Evolutionary conservation across 1,140 invertebrate genomes (phyloP).

Genomic region (Homalodisca vitripennis): DNA sequence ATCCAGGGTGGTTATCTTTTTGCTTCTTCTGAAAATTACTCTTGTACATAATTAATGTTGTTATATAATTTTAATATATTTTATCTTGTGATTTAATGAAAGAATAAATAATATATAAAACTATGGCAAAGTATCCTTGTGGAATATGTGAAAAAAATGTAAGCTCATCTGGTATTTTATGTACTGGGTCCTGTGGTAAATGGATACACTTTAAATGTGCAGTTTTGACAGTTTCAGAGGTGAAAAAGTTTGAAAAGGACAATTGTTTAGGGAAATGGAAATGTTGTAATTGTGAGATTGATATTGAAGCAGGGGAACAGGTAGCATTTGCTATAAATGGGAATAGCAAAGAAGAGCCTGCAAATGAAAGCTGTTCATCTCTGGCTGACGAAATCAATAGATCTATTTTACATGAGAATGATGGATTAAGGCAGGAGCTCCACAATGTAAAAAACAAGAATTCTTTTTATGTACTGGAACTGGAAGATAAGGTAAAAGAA

Average conservation of each 20-base stretch:
- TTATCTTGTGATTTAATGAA: too few species aligned
- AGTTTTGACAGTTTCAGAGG: background rate
- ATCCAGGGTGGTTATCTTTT: too few species aligned
- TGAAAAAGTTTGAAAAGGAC: background rate
- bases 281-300: background rate
- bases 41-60: too few species aligned
- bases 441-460: background rate
- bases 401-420: slow-evolving; percentile 1
- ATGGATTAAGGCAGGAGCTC: background rate
- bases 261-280: background rate
- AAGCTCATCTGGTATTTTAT: background rate
- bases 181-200: background rate
- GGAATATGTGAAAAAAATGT: slow-evolving; percentile 15
- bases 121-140: background rate
- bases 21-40: too few species aligned
- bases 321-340: background rate
- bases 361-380: background rate
- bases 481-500: slow-evolving; percentile 10
- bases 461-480: slow-evolving; percentile 4
- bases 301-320: background rate
- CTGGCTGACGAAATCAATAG: background rate
- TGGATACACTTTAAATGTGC: background rate
- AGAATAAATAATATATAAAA: too few species aligned
- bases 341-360: background rate
- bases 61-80: too few species aligned